Evolutionary conservation across 1,140 invertebrate species (phyloP), one percentile per base, ranked within the genome.

Genomic region (Aphis craccivora): DNA sequence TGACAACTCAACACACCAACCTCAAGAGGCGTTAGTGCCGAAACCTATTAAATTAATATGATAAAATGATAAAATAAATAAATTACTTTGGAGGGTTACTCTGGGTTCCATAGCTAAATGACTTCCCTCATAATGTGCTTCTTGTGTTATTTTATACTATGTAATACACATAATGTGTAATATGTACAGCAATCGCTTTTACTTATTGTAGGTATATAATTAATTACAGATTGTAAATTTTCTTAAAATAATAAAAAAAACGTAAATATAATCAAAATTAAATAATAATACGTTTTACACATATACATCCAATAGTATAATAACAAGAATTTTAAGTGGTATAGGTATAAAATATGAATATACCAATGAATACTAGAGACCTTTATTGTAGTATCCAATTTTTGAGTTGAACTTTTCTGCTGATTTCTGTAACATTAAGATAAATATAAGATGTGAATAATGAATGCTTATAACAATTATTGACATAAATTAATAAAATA

Each of bases 351-450:
- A 84, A 37, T 40, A 84, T 40, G 51, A 51, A 88, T 87, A 51
- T 48, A 51, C 35, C 2, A 9, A n/a, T 20, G 0, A 22, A 89
- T 91, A 48, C 35, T 83, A 91, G 5, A 93, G 81, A 18, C 91
- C 91, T 93, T 93, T 93, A 25, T 93, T 93, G 48, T 93, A 93
- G 30, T 84, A 93, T 84, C 91, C 91, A 40, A 84, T 93, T 40
- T 84, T 81, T 25, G 91, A 93, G 18, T 53, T 93, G 35, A 35
- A 93, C n/a, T 93, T 93, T 84, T 48, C 23, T 43, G 81, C 91
- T 40, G 81, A 25, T 51, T 51, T 84, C 91, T 93, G 81, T 84
- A 93, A 93, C 89, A 90, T 60, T 18, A 6, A 43, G 11, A 90
- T 22, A 40, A 14, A 51, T 22, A 8, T 88, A 35, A 8, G 14